Percentiles rank a stretch among this genome's conserved stretches.
These are phyloP conservation scores for Hycleus cichorii DNA, from an alignment of 1,140 invertebrate species.

Conservation along the genomic window DNA sequence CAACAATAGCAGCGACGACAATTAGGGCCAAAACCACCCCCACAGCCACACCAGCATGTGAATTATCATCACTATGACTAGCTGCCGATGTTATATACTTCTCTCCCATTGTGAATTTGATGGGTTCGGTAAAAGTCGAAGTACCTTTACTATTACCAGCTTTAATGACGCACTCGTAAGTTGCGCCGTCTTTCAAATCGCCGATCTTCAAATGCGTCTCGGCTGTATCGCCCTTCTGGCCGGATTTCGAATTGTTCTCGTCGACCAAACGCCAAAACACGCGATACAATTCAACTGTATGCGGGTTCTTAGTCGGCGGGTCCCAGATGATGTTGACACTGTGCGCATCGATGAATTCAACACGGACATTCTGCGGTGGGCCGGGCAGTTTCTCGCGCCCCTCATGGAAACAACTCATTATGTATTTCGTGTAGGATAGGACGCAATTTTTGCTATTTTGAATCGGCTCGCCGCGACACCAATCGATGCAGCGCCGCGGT, in stretches of 20 bases:
- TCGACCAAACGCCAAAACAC: constrained; percentile 53
- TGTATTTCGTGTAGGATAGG: constrained; percentile 62
- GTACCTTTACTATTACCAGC: constrained; percentile 73
- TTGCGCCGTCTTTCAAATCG: constrained; percentile 59
- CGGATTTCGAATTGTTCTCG: constrained; percentile 27
- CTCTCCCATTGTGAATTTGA: constrained; percentile 64
- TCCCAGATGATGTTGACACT: constrained; percentile 64
- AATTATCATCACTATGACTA: constrained; percentile 44
- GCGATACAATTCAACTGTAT: constrained; percentile 73
- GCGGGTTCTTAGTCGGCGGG: constrained; percentile 69
- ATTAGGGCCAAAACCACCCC: constrained; percentile 58
- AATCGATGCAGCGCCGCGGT: constrained; percentile 65
- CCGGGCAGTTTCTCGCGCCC: constrained; percentile 67
- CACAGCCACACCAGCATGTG: constrained; percentile 54
- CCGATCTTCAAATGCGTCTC: constrained; percentile 58
- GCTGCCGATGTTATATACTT: constrained; percentile 57
- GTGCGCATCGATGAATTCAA: constrained; percentile 52
- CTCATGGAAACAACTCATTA: constrained; percentile 73
- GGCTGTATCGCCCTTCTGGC: constrained; percentile 53
- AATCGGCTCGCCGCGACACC: constrained; percentile 61
- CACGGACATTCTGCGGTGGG: constrained; percentile 63
- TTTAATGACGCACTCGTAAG: constrained; percentile 74
- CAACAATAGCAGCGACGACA: constrained; percentile 54
- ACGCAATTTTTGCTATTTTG: constrained; percentile 58
- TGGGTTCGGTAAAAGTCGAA: constrained; percentile 61